Base-by-base conservation (phyloP, 2,888 invertebrate species). In the Formica aserva region DNA sequence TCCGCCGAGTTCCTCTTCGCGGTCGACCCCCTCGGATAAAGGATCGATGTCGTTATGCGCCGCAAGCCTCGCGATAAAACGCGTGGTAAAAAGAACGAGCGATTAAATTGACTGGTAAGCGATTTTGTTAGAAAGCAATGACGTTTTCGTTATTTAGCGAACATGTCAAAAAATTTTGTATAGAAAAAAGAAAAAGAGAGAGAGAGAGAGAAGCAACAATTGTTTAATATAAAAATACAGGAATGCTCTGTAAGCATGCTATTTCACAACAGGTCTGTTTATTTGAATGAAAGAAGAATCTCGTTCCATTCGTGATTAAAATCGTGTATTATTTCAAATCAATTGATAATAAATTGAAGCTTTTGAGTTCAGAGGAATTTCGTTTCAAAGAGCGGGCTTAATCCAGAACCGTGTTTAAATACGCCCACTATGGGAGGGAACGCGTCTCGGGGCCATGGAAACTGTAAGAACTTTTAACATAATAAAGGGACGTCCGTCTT, bases 391-490 rank as follows among this genome's bases (percentile, higher is more conserved):
- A 66, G 26, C 41, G 11, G 22, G 65, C 38, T 69, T 77, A 77
- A 83, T 69, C 32, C 62, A 32, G n/a, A 76, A 67, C 52, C 52
- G 48, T 13, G 48, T 77, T 67, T 60, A 75, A 83, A 67, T 48
- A 52, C 9, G 13, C 18, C 18, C n/a, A 67, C 1, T 35, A 35
- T 6, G n/a, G 3, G 26, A 26, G 8, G 13, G 5, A 18, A 1
- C 35, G 22, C n/a, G 65, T 52, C 67, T n/a, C 3, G 26, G 4
- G 6, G 41, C 13, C 18, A 45, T 67, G 35, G 85, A 82, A 87
- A 83, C 88, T 84, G 87, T 82, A 91, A 89, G 88, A 91, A 88
- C 86, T 89, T 90, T 89, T 88, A 89, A 90, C 71, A 87, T 87
- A 88, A 91, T 89, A 89, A 87, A 86, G 77, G 45, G 66, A 88